phyloP scores from a whole-genome alignment of 2,888 invertebrate genomes.

The Mesodorylaimus sp. region DNA sequence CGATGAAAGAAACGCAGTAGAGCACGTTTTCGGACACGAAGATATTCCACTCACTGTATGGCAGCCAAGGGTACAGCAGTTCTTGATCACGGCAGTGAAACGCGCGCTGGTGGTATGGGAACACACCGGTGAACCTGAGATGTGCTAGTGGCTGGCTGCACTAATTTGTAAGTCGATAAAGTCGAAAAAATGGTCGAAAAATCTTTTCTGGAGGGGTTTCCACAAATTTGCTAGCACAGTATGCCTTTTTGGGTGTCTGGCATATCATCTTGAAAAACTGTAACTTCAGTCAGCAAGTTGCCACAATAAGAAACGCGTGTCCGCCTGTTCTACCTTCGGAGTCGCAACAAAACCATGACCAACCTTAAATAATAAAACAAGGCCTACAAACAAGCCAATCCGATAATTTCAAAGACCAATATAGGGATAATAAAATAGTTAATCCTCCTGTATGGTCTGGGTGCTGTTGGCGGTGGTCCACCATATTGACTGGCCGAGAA shows the following conservation, averaged over 20 bases:
- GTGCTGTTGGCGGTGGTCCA: constrained; percentile 14
- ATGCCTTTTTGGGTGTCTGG: too few relatives aligned
- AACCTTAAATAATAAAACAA: constrained; percentile 36
- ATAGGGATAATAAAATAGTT: constrained; percentile 32
- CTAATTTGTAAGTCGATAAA: too few relatives aligned
- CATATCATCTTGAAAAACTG: too few relatives aligned
- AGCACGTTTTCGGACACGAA: constrained; percentile 26
- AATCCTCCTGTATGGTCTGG: constrained; percentile 12
- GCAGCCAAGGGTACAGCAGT: constrained; percentile 27
- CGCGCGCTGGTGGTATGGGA: constrained; percentile 28
- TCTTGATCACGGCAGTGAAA: constrained; percentile 27
- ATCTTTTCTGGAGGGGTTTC: too few relatives aligned
- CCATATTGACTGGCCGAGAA: constrained; percentile 28
- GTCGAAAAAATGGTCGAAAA: too few relatives aligned
- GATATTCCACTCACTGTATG: constrained; percentile 27
- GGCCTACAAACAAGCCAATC: constrained; percentile 32
- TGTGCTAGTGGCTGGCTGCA: background rate
- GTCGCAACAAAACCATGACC: background rate
- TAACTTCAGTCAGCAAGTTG: too few relatives aligned
- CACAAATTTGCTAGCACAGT: too few relatives aligned
- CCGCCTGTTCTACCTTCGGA: background rate
- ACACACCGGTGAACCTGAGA: constrained; percentile 26
- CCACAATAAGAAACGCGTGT: too few relatives aligned
- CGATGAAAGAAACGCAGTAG: constrained; percentile 24
- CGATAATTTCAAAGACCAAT: constrained; percentile 32